phyloP scores from a whole-genome alignment of 2,888 invertebrate species.

The Athalia cordata region DNA sequence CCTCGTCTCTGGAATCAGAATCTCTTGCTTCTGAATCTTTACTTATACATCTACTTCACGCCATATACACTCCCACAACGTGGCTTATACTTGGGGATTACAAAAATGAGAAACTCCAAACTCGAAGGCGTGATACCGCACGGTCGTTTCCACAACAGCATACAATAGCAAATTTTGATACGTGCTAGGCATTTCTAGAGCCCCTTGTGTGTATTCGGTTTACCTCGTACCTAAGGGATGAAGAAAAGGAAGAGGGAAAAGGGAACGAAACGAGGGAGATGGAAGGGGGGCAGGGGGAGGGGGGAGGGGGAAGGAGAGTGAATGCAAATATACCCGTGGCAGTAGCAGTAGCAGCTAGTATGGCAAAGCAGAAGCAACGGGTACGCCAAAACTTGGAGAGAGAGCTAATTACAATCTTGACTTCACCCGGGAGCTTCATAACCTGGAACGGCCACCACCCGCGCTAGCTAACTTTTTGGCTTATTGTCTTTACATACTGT shows the following conservation, averaged over 20 bases:
- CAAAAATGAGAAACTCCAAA: slow-evolving; percentile 39
- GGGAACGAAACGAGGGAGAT: background rate
- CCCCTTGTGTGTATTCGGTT: slow-evolving; percentile 43
- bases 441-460: slow-evolving; percentile 62
- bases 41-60: background rate
- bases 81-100: slow-evolving; percentile 31
- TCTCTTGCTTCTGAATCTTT: background rate
- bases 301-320: slow-evolving; percentile 35
- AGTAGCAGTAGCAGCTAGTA: too few species aligned
- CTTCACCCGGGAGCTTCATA: slow-evolving; percentile 71
- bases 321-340: slow-evolving; percentile 63
- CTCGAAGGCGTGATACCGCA: slow-evolving; percentile 19
- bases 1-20: background rate
- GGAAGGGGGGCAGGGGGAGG: slow-evolving; percentile 24
- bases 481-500: slow-evolving; percentile 71
- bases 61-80: background rate
- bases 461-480: slow-evolving; percentile 69
- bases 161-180: slow-evolving; percentile 68
- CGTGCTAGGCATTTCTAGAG: slow-evolving; percentile 64
- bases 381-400: slow-evolving; percentile 69
- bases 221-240: slow-evolving; percentile 23
- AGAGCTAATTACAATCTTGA: slow-evolving; percentile 72
- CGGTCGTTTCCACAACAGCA: slow-evolving; percentile 32
- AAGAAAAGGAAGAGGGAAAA: slow-evolving; percentile 31
- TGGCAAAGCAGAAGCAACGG: slow-evolving; percentile 48